Conservation (phyloP, 2,797 vertebrate species). For the Crenichthys baileyi region DNA sequence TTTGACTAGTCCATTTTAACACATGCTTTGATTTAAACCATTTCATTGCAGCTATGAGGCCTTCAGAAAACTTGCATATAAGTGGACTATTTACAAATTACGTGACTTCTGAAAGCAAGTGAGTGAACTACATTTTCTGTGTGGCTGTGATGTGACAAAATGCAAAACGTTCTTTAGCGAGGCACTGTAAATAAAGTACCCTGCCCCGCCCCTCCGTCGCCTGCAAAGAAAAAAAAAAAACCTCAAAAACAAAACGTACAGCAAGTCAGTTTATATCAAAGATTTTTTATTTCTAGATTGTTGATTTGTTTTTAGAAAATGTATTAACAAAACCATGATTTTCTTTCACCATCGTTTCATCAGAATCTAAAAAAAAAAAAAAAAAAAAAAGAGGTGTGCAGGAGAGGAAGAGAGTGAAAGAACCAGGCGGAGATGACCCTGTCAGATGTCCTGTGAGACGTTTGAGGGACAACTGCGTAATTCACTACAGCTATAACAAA, state of each 20-base stretch:
- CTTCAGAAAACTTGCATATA: too few relatives aligned
- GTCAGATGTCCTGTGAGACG: conserved; percentile 24
- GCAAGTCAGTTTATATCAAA: conserved; percentile 60
- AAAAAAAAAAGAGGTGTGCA: conserved; percentile 59
- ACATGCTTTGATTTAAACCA: too few relatives aligned
- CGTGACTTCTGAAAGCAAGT: background rate
- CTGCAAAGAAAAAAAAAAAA: background rate
- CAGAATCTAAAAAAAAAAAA: conserved; percentile 67
- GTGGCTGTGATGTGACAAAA: background rate
- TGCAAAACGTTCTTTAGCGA: background rate
- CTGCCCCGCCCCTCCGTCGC: background rate
- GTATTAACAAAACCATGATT: conserved; percentile 75
- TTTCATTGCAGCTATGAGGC: too few relatives aligned
- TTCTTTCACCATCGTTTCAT: conserved; percentile 58
- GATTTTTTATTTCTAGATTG: conserved; percentile 70
- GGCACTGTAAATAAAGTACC: background rate
- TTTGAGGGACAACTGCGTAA: conserved; percentile 40
- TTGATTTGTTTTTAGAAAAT: conserved; percentile 75
- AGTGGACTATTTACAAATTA: too few relatives aligned
- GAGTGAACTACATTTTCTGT: background rate
- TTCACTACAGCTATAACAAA: conserved; percentile 39
- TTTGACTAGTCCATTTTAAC: too few relatives aligned
- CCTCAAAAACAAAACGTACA: background rate
- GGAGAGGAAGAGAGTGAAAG: conserved; percentile 62
- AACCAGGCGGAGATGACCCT: conserved; percentile 59